Percentiles rank a stretch among this genome's conserved stretches.
phyloP scores from a whole-genome alignment of 2,888 invertebrate species.

The Galerucella nymphaeae region DNA sequence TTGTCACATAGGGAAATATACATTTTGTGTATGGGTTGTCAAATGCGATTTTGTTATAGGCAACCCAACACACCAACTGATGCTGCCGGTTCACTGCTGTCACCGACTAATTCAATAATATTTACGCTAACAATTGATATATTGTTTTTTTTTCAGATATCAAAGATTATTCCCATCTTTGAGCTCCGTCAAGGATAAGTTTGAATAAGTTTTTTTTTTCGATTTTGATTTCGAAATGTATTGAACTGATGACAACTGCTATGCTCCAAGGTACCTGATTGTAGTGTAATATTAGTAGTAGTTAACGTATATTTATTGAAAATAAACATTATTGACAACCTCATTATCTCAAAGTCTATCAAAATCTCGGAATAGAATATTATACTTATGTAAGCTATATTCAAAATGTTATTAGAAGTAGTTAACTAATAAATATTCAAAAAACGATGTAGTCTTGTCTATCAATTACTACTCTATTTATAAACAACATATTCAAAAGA shows the following conservation, averaged over 20 bases:
- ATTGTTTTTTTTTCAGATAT: constrained; percentile 20
- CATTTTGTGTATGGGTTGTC: no score
- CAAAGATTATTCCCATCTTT: constrained; percentile 17
- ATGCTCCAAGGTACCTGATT: constrained; percentile 41
- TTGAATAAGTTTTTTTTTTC: constrained; percentile 22
- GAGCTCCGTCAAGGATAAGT: constrained; percentile 29
- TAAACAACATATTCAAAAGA: no score
- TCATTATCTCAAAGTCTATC: constrained; percentile 38
- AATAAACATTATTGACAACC: constrained; percentile 25
- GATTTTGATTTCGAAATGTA: neutral
- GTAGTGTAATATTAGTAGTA: constrained; percentile 34
- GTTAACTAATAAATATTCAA: constrained; percentile 19
- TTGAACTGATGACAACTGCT: constrained; percentile 39
- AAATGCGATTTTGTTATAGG: no score
- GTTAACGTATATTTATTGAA: constrained; percentile 26
- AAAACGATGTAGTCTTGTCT: constrained; percentile 4
- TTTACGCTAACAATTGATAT: no score
- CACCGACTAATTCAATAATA: no score
- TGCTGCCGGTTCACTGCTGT: no score
- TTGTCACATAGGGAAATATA: no score
- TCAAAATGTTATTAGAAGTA: constrained; percentile 15
- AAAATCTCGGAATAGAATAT: constrained; percentile 38
- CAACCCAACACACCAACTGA: no score
- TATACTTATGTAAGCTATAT: constrained; percentile 3
- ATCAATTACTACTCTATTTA: neutral